Conservation (phyloP, 2,113 vertebrate species). For the Benitochromis conjunctus region DNA sequence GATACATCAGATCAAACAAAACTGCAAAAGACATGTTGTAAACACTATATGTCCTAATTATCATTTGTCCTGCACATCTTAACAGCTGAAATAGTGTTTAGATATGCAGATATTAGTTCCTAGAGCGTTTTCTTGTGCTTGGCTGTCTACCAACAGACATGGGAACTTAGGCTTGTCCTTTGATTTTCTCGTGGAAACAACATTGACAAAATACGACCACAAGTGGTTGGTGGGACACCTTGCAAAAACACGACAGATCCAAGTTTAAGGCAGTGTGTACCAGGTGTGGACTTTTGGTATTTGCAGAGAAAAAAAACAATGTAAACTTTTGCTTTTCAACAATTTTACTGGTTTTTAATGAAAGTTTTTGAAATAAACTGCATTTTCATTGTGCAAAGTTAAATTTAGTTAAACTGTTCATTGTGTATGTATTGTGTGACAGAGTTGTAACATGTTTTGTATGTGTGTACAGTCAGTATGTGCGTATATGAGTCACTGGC, state of each 20-base stretch:
- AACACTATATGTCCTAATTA: background rate
- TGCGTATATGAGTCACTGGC: slow-evolving; percentile 38
- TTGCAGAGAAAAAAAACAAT: background rate
- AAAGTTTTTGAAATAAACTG: background rate
- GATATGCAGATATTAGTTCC: background rate
- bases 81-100: background rate
- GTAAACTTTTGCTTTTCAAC: background rate
- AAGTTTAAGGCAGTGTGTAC: background rate
- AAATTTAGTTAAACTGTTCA: background rate
- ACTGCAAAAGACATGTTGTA: background rate
- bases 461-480: slow-evolving; percentile 5
- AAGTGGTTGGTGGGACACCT: background rate
- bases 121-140: background rate
- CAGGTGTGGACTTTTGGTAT: background rate
- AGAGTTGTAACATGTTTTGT: slow-evolving; percentile 6
- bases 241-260: background rate
- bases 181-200: background rate
- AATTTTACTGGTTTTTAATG: background rate
- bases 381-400: background rate
- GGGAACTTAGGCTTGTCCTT: background rate
- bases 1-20: background rate
- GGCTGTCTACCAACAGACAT: background rate
- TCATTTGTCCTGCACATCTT: background rate
- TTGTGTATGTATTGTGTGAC: background rate
- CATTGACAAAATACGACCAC: background rate